Evolutionary conservation across 2,888 invertebrate genomes (phyloP), one percentile per base, ranked within the genome.

Genomic region (Calephelis perditalis): DNA sequence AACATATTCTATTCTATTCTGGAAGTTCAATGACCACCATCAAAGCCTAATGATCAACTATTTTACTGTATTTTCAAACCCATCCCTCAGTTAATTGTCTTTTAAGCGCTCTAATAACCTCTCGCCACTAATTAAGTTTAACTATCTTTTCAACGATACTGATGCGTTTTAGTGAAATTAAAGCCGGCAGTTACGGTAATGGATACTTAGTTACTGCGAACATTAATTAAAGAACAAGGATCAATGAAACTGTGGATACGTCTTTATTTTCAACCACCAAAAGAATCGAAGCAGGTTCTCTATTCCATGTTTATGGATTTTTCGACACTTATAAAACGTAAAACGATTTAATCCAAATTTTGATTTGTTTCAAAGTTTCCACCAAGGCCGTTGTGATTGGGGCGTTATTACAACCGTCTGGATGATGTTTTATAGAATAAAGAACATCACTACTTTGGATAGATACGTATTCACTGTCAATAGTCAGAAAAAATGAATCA

Each of bases 101-200:
- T 52, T 36, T 52, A 52, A 52, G n/a, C 52, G 52, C 35, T 52
- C 52, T 52, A 52, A 52, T 52, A 52, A 52, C 52, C 52, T 52
- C 52, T 52, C 52, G 3, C 36, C 52, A 36, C 35, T 52, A 52
- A 52, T 52, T 52, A 36, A 35, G 11, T 52, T 52, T 11, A 52
- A 52, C 52, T 52, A 52, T 52, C 35, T 52, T 52, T 52, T 52
- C 52, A 52, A 52, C 52, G 36, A 35, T 52, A 26, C n/a, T 52
- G 52, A 63, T 59, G 61, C 59, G 57, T 62, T 61, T 63, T 58
- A 63, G 60, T 59, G 46, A 62, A 65, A 57, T 62, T 57, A 59
- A 64, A 64, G 62, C 60, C 58, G 49, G 62, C 59, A 58, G 58
- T 61, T 59, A 58, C 61, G 47, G 58, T 47, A 26, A 65, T 56